Percentiles rank a stretch among this genome's conserved stretches.
These are phyloP conservation scores for Astyanax mexicanus DNA, from an alignment of 2,797 vertebrate genomes.

Conservation along the genomic window DNA sequence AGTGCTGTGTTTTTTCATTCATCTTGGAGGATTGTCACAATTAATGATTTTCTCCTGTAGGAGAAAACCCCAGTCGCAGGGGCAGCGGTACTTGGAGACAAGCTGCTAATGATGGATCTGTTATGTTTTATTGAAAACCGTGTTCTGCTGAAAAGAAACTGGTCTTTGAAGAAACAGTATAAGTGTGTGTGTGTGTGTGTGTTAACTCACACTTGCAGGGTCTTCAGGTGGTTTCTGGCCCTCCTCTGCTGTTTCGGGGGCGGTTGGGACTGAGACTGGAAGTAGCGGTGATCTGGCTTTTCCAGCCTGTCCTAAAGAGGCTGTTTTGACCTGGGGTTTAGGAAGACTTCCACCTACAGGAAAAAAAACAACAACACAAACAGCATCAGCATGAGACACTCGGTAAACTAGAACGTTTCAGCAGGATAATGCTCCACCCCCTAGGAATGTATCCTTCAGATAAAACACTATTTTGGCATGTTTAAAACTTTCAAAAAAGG, in stretches of 20 bases:
- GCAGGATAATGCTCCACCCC: too few relatives aligned
- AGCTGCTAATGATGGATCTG: slow-evolving; percentile 5
- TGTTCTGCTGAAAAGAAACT: neutral
- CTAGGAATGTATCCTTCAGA: too few relatives aligned
- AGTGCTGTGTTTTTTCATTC: neutral
- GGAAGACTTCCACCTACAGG: slow-evolving; percentile 84
- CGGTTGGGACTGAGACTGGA: slow-evolving; percentile 93
- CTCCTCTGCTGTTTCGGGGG: slow-evolving; percentile 89
- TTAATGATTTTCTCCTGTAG: neutral
- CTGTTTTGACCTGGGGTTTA: slow-evolving; percentile 93
- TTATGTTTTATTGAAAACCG: slow-evolving; percentile 16
- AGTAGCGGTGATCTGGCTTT: slow-evolving; percentile 94
- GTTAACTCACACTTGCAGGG: slow-evolving; percentile 84
- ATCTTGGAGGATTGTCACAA: neutral
- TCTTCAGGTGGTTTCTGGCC: slow-evolving; percentile 86
- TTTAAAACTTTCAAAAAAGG: too few relatives aligned
- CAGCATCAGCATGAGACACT: neutral
- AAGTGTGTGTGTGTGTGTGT: neutral
- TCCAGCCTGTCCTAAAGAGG: slow-evolving; percentile 90
- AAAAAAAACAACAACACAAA: slow-evolving; percentile 8
- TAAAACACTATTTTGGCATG: too few relatives aligned
- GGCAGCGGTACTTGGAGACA: neutral
- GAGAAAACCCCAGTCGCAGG: neutral
- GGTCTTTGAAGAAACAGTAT: slow-evolving; percentile 1
- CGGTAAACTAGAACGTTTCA: too few relatives aligned